Percentiles rank a stretch among this genome's conserved stretches.
phyloP scores from a whole-genome alignment of 2,113 vertebrate species.

The Thamnaconus septentrionalis region DNA sequence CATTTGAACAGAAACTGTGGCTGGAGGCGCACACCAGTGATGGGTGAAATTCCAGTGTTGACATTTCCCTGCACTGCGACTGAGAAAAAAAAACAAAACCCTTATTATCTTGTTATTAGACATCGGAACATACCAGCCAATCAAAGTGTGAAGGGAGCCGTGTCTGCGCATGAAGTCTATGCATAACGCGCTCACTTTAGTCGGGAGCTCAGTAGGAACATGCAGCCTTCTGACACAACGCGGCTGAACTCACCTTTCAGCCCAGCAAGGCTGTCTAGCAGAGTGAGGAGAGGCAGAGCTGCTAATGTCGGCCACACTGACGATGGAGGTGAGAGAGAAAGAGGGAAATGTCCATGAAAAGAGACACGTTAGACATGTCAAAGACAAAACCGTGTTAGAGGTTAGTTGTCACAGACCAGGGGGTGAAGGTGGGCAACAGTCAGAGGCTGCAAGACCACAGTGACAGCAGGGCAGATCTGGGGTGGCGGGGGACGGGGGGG shows the following conservation, averaged over 20 bases:
- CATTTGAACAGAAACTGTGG: too few species aligned
- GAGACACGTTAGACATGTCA: slow-evolving; percentile 26
- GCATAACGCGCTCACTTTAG: not conserved
- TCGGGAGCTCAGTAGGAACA: not conserved
- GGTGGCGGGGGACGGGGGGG: too few species aligned
- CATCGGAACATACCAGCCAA: too few species aligned
- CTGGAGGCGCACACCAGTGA: too few species aligned
- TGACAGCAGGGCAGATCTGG: too few species aligned
- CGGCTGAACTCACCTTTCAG: slow-evolving; percentile 73
- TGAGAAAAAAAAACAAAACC: too few species aligned
- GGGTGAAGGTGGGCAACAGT: slow-evolving; percentile 9
- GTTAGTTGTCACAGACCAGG: slow-evolving; percentile 10
- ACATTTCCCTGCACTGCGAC: not conserved
- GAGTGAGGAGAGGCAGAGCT: slow-evolving; percentile 70
- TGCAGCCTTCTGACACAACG: not conserved
- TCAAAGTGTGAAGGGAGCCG: not conserved
- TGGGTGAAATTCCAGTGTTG: too few species aligned
- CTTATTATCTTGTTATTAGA: too few species aligned
- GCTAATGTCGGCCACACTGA: slow-evolving; percentile 74
- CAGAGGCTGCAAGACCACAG: slow-evolving; percentile 14
- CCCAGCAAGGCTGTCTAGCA: slow-evolving; percentile 73
- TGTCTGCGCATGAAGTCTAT: not conserved
- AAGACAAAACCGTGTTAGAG: slow-evolving; percentile 42
- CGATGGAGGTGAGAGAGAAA: slow-evolving; percentile 53
- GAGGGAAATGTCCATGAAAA: slow-evolving; percentile 21